phyloP scores from a whole-genome alignment of 1,140 invertebrate species.

The Ctenoplectra terminalis region DNA sequence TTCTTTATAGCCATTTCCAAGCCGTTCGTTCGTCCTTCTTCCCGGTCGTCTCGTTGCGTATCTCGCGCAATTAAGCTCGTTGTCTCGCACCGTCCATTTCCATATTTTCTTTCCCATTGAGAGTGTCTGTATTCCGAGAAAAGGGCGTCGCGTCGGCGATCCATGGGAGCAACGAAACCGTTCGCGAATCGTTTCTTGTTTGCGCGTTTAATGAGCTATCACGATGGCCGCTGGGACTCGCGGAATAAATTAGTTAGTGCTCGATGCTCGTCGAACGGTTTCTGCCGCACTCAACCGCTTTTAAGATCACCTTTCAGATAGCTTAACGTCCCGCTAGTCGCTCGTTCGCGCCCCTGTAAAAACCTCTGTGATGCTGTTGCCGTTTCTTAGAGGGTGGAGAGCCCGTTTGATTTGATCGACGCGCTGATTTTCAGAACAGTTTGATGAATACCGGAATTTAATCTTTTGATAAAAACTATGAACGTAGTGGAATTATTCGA shows the following conservation, averaged over 20 bases:
- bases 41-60: constrained; percentile 33
- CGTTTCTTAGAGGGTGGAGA: background rate
- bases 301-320: constrained; percentile 39
- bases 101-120: constrained; percentile 74
- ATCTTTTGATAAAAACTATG: background rate
- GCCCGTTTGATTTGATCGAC: background rate
- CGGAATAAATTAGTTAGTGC: constrained; percentile 46
- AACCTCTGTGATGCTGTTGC: background rate
- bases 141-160: constrained; percentile 39
- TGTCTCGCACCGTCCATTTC: constrained; percentile 61
- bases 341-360: background rate
- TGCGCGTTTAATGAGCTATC: constrained; percentile 52
- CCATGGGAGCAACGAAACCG: constrained; percentile 20
- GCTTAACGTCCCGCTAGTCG: constrained; percentile 1
- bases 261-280: constrained; percentile 9
- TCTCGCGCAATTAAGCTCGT: constrained; percentile 69
- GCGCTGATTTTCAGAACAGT: background rate
- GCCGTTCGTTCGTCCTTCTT: background rate
- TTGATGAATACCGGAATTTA: background rate
- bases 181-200: constrained; percentile 50
- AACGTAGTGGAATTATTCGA: background rate
- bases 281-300: background rate
- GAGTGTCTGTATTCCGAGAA: constrained; percentile 36
- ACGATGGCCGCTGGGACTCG: constrained; percentile 42
- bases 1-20: constrained; percentile 64